Conservation (phyloP, 2,888 invertebrate species). For the Coenonympha arcania region DNA sequence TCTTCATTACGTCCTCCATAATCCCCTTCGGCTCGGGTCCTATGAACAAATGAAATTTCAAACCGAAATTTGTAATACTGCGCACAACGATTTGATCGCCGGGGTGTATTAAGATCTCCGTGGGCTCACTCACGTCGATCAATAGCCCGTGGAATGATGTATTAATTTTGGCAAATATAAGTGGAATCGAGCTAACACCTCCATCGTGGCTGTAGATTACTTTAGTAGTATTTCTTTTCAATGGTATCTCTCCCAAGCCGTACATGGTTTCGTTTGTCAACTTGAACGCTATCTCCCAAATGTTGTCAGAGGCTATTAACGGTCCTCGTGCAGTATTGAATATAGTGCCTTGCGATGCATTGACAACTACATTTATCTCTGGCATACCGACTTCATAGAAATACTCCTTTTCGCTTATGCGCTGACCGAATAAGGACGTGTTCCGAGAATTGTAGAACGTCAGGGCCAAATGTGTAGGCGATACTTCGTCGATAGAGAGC, state of each 20-base stretch:
- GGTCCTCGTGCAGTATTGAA: constrained; percentile 74
- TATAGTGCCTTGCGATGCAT: constrained; percentile 46
- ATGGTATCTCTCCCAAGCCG: constrained; percentile 71
- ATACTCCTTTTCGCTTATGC: constrained; percentile 43
- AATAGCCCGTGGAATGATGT: constrained; percentile 73
- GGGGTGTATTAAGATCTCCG: constrained; percentile 68
- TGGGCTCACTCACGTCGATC: constrained; percentile 68
- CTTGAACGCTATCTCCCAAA: constrained; percentile 76
- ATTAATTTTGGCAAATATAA: constrained; percentile 69
- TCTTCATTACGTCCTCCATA: constrained; percentile 51
- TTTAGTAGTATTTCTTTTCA: constrained; percentile 47
- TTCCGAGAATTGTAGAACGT: constrained; percentile 47
- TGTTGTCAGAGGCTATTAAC: constrained; percentile 72
- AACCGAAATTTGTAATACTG: constrained; percentile 63
- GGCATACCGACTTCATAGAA: constrained; percentile 43
- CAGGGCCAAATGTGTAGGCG: constrained; percentile 50
- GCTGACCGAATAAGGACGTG: constrained; percentile 34
- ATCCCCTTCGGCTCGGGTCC: constrained; percentile 57
- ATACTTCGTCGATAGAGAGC: constrained; percentile 54
- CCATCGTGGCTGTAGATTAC: constrained; percentile 62
- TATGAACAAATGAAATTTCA: constrained; percentile 59
- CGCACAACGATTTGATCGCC: constrained; percentile 72
- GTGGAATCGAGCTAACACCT: constrained; percentile 62
- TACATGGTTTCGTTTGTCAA: constrained; percentile 70
- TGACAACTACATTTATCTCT: constrained; percentile 47